Evolutionary conservation across 2,888 invertebrate genomes (phyloP).

Genomic region (Micoletzkya japonica): DNA sequence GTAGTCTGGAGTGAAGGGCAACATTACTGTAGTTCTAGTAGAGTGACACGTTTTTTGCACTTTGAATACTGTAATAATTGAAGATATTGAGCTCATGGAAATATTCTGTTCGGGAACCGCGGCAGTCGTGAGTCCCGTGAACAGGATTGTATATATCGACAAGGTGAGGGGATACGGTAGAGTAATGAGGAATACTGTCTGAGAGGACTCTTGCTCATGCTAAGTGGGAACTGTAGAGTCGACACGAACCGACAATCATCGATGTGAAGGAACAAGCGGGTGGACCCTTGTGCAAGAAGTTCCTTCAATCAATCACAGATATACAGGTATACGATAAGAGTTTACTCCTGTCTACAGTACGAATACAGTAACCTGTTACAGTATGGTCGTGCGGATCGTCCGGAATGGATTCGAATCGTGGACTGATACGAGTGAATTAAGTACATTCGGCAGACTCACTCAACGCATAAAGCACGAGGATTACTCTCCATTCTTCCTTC

Average conservation of each 20-base stretch:
- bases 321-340: not conserved
- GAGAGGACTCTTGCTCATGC: not conserved
- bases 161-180: not conserved
- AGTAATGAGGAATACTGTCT: not conserved
- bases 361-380: not conserved
- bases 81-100: slow-evolving; percentile 81
- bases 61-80: too few species aligned
- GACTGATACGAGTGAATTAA: slow-evolving; percentile 19
- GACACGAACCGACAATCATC: not conserved
- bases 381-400: slow-evolving; percentile 18
- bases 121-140: slow-evolving; percentile 86
- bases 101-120: slow-evolving; percentile 95
- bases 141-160: slow-evolving; percentile 76
- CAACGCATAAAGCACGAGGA: too few species aligned
- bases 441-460: too few species aligned
- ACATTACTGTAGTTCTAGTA: too few species aligned
- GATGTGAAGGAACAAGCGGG: not conserved
- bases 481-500: not conserved
- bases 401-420: slow-evolving; percentile 21
- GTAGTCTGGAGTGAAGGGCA: too few species aligned
- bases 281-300: not conserved
- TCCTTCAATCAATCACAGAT: slow-evolving; percentile 6
- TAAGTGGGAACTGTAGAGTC: not conserved
- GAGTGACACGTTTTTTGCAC: too few species aligned
- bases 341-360: not conserved